Base-by-base conservation (phyloP, 2,888 invertebrate genomes). In the Acronicta aceris region DNA sequence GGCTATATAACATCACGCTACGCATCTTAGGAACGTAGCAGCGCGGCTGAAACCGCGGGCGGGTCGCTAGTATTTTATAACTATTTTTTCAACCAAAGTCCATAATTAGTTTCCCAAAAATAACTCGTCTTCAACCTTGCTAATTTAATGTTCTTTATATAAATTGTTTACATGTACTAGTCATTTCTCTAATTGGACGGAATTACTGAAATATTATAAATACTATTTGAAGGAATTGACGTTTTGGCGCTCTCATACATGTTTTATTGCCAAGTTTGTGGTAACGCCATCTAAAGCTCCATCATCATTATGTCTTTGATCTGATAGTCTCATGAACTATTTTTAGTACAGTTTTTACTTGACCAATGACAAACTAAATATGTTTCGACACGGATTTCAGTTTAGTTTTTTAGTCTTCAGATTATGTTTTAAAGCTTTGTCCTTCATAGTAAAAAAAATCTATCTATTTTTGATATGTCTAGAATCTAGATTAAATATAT, bases 241-340 rank as follows among this genome's bases (percentile, higher is more conserved):
- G 67, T 81, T 71, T 83, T 86, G 85, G 86, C 83, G 69, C 67
- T 21, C 10, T 52, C 9, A 6, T 41, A 46, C 33, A 50, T 38
- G 59, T 63, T 64, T 63, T 71, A 66, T 63, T 83, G 84, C 80
- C 84, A 83, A 83, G 52, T 65, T 70, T 55, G 12, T 25, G 49
- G 47, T 56, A 55, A 61, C 49, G 45, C 57, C 64, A 52, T 54
- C 41, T 64, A 49, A 36, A 53, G 41, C 62, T 61, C 58, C 48
- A 3, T 21, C 21, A n/a, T n/a, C n/a, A n/a, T 12, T 50, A 47
- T 50, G 42, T 58, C 48, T 68, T 40, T 62, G 42, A 49, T 55
- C 38, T 6, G 38, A 38, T 38, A 38, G n/a, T 30, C 13, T 47
- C 41, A 48, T 38, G 10, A 47, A 36, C 15, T 55, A 52, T 48